A percentile compares a stretch with the other conserved stretches of the same genome.
Evolutionary conservation across 2,113 vertebrate species (phyloP).

Genomic region (Poicephalus gulielmi): DNA sequence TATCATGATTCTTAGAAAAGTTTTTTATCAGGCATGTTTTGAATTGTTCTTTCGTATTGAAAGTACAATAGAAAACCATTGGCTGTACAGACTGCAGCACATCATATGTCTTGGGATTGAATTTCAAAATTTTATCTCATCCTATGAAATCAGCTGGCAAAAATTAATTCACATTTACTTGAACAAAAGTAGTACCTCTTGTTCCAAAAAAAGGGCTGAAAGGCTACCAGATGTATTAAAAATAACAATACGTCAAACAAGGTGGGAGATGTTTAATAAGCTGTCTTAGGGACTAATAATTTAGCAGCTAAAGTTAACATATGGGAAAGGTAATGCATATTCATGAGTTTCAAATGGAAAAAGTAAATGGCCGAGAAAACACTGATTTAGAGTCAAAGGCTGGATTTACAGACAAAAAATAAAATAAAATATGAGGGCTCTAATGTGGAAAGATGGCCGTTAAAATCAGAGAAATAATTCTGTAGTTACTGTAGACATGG

Average conservation of each 20-base stretch:
- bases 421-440: rapidly evolving
- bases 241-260: neutral
- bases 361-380: neutral
- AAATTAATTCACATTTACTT: neutral
- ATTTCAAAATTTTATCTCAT: neutral
- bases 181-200: neutral
- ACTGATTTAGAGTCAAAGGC: neutral
- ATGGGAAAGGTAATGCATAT: neutral
- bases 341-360: neutral
- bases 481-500: neutral
- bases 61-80: neutral
- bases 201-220: neutral
- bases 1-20: neutral
- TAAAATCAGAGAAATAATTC: neutral
- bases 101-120: neutral
- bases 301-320: neutral
- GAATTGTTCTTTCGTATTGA: neutral
- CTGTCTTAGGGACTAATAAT: neutral
- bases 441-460: neutral
- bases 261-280: neutral
- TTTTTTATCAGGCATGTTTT: neutral
- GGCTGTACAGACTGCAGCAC: neutral
- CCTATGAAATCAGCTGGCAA: neutral
- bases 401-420: neutral
- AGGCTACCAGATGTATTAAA: neutral